Base-by-base conservation (phyloP, 2,888 invertebrate genomes). In the Deilephila porcellus region DNA sequence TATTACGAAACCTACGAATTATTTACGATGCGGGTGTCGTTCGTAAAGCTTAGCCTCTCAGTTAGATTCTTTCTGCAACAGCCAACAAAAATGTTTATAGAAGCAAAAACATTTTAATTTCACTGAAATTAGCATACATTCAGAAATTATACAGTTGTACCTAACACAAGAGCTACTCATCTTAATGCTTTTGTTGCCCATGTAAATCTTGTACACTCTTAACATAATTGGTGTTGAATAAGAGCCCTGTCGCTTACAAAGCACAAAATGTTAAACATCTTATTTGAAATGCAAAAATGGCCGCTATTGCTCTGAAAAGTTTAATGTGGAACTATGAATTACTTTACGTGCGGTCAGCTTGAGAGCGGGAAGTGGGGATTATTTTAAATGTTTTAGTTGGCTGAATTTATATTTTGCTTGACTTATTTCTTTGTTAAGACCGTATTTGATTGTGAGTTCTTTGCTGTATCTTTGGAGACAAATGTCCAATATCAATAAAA, bases 211-310 rank as follows among this genome's bases (percentile, higher is more conserved):
- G n/a, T 71, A 11, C 45, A 71, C 59, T 29, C 29, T 76, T 72
- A 34, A 29, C 59, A 60, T 71, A 71, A 71, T 71, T 60, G 60
- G 60, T 71, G 20, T 34, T 32, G 34, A 59, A 34, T 71, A 64
- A 64, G 64, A 37, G 20, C 53, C 52, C 25, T 20, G 70, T 34
- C 60, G 25, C 60, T 71, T 62, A 80, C 81, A 80, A 81, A 81
- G 81, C 82, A 80, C 77, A 82, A 85, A 87, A 88, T 87, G 86
- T 86, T 86, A 87, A 88, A 84, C 83, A 86, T 76, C 80, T 81
- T 79, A 88, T 90, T 89, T 89, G 85, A 86, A 90, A 85, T 88
- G 85, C 88, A 86, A 90, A 89, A 89, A 85, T 79, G 82, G 77
- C 74, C 83, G 81, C 85, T 85, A 89, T 86, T 85, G 82, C 84